phyloP scores from a whole-genome alignment of 2,113 vertebrate species.

The Rattus norvegicus region DNA sequence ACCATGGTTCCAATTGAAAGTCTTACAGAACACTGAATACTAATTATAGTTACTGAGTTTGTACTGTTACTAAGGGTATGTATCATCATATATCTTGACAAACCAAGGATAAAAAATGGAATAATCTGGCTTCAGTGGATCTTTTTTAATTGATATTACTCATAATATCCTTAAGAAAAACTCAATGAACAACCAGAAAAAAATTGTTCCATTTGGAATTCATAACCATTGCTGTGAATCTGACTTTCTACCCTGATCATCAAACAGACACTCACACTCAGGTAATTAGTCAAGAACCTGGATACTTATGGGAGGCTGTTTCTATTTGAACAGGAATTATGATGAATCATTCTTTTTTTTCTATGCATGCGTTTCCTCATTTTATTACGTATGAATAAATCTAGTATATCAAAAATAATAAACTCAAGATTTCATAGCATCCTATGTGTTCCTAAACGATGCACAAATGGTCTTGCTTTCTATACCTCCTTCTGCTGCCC shows the following conservation, averaged over 20 bases:
- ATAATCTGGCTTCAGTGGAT: not conserved
- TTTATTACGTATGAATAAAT: not conserved
- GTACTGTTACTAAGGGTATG: not conserved
- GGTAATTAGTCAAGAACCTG: not conserved
- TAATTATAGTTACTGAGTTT: not conserved
- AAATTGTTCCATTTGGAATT: not conserved
- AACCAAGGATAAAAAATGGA: not conserved
- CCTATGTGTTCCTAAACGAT: conserved; percentile 37
- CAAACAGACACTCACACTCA: not conserved
- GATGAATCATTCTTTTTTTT: not conserved
- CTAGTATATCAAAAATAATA: not conserved
- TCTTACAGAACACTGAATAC: not conserved
- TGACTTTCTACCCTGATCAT: not conserved
- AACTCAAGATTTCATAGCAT: not conserved
- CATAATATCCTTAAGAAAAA: not conserved
- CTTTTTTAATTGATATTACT: not conserved
- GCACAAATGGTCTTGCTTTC: not conserved
- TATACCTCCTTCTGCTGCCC: not conserved
- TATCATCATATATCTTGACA: not conserved
- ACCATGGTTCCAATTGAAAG: not conserved
- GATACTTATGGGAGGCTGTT: not conserved
- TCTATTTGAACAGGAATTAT: not conserved
- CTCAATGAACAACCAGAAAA: not conserved
- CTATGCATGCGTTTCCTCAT: not conserved
- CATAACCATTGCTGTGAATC: not conserved